Evolutionary conservation across 2,113 vertebrate genomes (phyloP).

Genomic region (Elephantulus edwardii): DNA sequence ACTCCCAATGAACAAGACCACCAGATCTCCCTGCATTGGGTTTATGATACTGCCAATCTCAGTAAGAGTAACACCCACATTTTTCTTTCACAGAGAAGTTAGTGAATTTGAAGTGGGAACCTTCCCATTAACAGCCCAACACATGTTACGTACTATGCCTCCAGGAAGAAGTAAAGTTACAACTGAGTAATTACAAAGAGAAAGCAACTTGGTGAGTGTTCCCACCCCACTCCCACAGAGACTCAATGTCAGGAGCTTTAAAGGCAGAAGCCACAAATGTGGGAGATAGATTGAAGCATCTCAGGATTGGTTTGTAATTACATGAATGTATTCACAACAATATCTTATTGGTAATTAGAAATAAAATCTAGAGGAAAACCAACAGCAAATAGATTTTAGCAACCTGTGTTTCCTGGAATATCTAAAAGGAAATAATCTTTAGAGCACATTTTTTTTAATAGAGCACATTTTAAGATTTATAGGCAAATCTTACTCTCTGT

Average conservation of each 20-base stretch:
- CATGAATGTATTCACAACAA: not conserved
- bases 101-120: no score
- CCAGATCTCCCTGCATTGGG: no score
- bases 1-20: no score
- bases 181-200: not conserved
- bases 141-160: no score
- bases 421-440: not conserved
- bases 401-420: not conserved
- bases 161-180: not conserved
- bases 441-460: not conserved
- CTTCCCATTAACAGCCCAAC: no score
- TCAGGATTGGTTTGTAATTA: not conserved
- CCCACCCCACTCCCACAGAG: no score
- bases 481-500: no score
- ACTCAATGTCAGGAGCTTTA: not conserved
- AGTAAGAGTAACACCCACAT: no score
- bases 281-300: not conserved
- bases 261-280: not conserved
- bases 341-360: not conserved
- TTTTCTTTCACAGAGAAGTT: no score
- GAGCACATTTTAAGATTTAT: not conserved
- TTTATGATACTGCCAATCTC: no score
- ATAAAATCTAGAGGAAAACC: not conserved
- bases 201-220: no score
- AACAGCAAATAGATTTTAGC: not conserved